Evolutionary conservation across 2,888 invertebrate genomes (phyloP).

Genomic region (Troides aeacus): DNA sequence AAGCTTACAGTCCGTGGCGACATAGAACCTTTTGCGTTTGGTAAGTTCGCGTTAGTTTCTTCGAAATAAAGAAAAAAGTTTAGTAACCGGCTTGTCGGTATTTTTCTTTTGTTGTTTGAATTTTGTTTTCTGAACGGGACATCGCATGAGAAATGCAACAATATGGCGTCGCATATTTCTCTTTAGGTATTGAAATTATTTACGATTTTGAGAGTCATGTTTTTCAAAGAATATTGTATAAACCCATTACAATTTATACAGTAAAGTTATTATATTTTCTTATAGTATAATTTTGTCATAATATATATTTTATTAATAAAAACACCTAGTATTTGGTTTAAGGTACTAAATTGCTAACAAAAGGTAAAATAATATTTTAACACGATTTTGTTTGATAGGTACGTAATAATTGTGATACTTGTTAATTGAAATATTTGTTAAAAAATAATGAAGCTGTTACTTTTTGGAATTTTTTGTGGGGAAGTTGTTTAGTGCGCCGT

Average conservation of each 20-base stretch:
- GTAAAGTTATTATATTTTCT: too few species aligned
- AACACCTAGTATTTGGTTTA: too few species aligned
- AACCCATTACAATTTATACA: too few species aligned
- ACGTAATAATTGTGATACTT: too few species aligned
- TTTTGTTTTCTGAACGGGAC: constrained; percentile 76
- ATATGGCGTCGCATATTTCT: constrained; percentile 66
- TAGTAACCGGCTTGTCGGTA: constrained; percentile 77
- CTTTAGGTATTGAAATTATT: constrained; percentile 44
- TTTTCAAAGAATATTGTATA: constrained; percentile 5
- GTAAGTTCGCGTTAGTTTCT: constrained; percentile 41
- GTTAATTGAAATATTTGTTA: too few species aligned
- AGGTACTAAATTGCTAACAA: too few species aligned
- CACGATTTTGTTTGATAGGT: too few species aligned
- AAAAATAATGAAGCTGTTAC: too few species aligned
- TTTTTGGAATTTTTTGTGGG: too few species aligned
- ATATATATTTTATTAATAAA: too few species aligned
- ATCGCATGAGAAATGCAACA: constrained; percentile 78
- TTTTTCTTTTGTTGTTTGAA: constrained; percentile 75
- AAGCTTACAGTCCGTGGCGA: constrained; percentile 61
- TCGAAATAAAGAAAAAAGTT: constrained; percentile 78
- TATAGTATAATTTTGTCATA: too few species aligned
- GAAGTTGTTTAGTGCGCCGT: constrained; percentile 17
- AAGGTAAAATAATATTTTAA: too few species aligned
- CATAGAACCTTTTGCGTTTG: constrained; percentile 64
- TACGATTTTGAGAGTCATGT: constrained; percentile 8